A percentile compares a stretch with the other conserved stretches of the same genome.
Conservation (phyloP, 2,888 invertebrate species). For the Cremastinae sp. region DNA sequence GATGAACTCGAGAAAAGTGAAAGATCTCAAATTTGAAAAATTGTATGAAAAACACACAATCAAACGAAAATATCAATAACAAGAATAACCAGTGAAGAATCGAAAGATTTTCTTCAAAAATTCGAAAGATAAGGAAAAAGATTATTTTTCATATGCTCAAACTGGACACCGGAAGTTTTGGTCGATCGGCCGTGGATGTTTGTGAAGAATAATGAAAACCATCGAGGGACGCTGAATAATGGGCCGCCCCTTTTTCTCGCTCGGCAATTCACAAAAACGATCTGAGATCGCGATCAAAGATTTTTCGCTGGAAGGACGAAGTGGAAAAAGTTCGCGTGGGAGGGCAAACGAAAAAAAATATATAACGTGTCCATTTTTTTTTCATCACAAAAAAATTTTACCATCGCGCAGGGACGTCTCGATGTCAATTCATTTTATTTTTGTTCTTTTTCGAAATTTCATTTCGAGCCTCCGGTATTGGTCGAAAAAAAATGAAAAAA, state of each 20-base stretch:
- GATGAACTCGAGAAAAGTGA: neutral
- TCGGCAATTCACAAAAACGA: slow-evolving; percentile 46
- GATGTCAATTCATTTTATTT: slow-evolving; percentile 55
- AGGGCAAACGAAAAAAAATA: slow-evolving; percentile 28
- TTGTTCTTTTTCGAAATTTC: too few species aligned
- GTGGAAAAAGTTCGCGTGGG: slow-evolving; percentile 9
- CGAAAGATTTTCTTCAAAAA: too few species aligned
- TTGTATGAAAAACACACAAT: neutral
- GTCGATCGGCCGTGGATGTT: too few species aligned
- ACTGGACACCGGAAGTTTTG: slow-evolving; percentile 45
- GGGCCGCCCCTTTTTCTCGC: slow-evolving; percentile 56
- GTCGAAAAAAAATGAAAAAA: slow-evolving; percentile 6
- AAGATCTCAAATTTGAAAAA: too few species aligned
- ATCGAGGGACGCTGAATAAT: slow-evolving; percentile 1
- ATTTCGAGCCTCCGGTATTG: too few species aligned
- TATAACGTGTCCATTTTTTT: too few species aligned
- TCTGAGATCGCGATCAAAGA: slow-evolving; percentile 58
- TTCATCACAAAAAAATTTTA: too few species aligned
- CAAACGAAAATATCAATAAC: neutral
- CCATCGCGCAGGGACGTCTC: too few species aligned
- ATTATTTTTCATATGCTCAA: neutral
- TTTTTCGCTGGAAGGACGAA: slow-evolving; percentile 35
- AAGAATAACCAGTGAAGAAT: too few species aligned
- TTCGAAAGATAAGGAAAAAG: too few species aligned
- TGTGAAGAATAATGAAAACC: slow-evolving; percentile 36